Percentiles rank a stretch among this genome's conserved stretches.
These are phyloP conservation scores for Ctenoplectra terminalis DNA, from an alignment of 1,140 invertebrate species.

Conservation along the genomic window DNA sequence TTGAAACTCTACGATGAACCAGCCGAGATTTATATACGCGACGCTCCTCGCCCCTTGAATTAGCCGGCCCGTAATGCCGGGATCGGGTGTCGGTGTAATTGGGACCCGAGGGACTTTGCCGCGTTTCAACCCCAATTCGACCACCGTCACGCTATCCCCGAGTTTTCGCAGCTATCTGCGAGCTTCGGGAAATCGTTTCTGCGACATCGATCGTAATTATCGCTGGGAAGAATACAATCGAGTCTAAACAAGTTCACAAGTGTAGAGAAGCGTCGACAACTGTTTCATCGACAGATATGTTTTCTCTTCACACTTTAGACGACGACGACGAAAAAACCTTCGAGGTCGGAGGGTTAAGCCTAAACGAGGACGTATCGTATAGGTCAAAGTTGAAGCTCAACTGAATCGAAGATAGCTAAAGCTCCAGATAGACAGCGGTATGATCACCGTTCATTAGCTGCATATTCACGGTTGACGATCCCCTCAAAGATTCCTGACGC, in stretches of 20 bases:
- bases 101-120: slow-evolving; percentile 79
- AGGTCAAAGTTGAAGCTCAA: not conserved
- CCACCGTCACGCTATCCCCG: slow-evolving; percentile 50
- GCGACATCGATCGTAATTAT: not conserved
- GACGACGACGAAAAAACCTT: too few relatives aligned
- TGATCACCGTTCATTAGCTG: slow-evolving; percentile 4
- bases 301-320: too few relatives aligned
- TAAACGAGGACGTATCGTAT: not conserved
- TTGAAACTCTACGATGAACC: slow-evolving; percentile 77
- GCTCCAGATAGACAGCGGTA: not conserved
- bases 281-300: too few relatives aligned
- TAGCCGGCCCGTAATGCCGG: slow-evolving; percentile 78
- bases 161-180: slow-evolving; percentile 18
- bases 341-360: too few relatives aligned
- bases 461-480: slow-evolving; percentile 13
- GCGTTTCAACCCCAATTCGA: slow-evolving; percentile 53
- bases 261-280: too few relatives aligned
- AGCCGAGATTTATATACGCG: slow-evolving; percentile 78
- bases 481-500: slow-evolving; percentile 23
- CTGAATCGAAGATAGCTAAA: not conserved
- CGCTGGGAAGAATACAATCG: too few relatives aligned
- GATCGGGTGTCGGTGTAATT: slow-evolving; percentile 81
- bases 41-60: slow-evolving; percentile 76
- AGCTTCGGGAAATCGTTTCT: slow-evolving; percentile 9
- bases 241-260: too few relatives aligned